Evolutionary conservation across 2,113 vertebrate species (phyloP).

Genomic region (Columba janthina): DNA sequence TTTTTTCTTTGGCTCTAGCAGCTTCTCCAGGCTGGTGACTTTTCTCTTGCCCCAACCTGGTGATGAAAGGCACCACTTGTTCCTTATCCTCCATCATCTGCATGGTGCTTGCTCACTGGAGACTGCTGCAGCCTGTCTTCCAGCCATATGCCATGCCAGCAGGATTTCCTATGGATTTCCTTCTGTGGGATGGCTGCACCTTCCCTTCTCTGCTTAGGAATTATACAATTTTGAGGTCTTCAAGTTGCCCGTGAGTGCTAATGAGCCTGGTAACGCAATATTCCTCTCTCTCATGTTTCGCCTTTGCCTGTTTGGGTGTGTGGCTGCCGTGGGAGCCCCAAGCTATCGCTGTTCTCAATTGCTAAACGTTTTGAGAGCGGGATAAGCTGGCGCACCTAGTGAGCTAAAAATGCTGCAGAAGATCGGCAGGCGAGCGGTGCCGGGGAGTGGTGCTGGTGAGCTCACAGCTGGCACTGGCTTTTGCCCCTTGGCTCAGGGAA

Average conservation of each 20-base stretch:
- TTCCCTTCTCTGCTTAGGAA: not conserved
- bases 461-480: slow-evolving; percentile 33
- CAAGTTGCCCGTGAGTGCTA: not conserved
- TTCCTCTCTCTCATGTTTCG: not conserved
- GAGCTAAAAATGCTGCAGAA: slow-evolving; percentile 21
- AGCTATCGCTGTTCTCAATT: not conserved
- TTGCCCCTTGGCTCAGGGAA: not conserved
- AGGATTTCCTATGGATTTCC: not conserved
- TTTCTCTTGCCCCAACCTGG: not conserved
- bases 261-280: not conserved
- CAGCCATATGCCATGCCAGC: not conserved
- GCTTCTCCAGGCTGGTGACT: not conserved
- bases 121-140: not conserved
- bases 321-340: slow-evolving; percentile 22
- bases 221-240: accelerated
- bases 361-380: slow-evolving; percentile 22
- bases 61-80: not conserved
- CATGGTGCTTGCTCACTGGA: not conserved
- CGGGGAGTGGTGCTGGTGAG: slow-evolving; percentile 41
- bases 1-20: not conserved
- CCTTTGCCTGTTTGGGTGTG: slow-evolving; percentile 16
- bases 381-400: not conserved
- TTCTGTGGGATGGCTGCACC: not conserved
- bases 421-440: not conserved
- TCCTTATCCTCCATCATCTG: not conserved